Evolutionary conservation across 2,113 vertebrate genomes (phyloP).

Genomic region (Gobio gobio): DNA sequence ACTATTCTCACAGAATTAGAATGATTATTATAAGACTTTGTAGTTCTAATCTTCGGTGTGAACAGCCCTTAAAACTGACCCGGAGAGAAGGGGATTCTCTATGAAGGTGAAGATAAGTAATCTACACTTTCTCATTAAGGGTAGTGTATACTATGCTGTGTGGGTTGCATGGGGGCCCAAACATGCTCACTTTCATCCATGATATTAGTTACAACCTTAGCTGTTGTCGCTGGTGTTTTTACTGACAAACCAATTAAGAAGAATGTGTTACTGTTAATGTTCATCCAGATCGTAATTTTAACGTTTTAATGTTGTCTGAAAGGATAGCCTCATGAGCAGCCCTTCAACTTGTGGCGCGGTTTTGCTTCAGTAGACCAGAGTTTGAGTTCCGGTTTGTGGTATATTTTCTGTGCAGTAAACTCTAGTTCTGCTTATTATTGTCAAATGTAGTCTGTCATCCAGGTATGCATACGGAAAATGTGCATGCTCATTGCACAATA

Average conservation of each 20-base stretch:
- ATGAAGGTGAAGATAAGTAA: constrained; percentile 28
- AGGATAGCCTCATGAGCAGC: background rate
- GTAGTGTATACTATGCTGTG: background rate
- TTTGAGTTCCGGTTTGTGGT: background rate
- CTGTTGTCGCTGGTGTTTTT: background rate
- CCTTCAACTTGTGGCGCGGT: background rate
- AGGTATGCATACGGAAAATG: background rate
- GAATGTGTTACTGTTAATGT: background rate
- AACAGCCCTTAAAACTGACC: background rate
- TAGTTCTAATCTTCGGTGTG: background rate
- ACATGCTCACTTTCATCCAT: constrained; percentile 23
- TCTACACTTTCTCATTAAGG: background rate
- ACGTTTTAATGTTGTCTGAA: background rate
- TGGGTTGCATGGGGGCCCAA: background rate
- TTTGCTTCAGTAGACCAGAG: background rate
- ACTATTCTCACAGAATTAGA: background rate
- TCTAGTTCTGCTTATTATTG: background rate
- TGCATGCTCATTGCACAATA: background rate
- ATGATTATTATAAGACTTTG: background rate
- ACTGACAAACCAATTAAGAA: background rate
- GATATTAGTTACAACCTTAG: constrained; percentile 7
- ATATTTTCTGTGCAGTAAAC: background rate
- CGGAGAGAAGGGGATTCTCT: background rate
- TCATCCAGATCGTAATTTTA: background rate
- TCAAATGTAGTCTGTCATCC: background rate